These are phyloP conservation scores for Musca vetustissima DNA, from an alignment of 1,140 invertebrate species.

Conservation along the genomic window DNA sequence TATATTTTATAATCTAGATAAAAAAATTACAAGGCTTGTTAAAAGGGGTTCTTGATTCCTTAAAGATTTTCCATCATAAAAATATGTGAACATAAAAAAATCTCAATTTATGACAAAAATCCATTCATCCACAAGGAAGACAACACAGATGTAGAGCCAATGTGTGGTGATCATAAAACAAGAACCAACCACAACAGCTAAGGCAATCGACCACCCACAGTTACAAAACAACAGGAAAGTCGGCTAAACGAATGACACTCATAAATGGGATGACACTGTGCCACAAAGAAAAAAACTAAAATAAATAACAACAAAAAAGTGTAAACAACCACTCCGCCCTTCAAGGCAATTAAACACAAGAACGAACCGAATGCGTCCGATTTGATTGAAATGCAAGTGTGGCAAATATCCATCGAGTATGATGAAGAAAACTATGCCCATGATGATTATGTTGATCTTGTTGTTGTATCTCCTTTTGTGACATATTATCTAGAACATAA, in stretches of 20 bases:
- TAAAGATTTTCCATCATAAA: slow-evolving; percentile 9
- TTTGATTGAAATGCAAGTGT: too few relatives aligned
- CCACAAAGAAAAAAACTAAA: background rate
- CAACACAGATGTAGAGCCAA: background rate
- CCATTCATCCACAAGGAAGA: background rate
- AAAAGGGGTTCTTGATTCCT: background rate
- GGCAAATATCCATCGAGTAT: too few relatives aligned
- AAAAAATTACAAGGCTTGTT: slow-evolving; percentile 1
- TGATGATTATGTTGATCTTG: background rate
- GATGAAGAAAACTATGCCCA: too few relatives aligned
- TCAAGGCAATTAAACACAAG: too few relatives aligned
- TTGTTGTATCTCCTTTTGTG: background rate
- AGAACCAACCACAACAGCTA: too few relatives aligned
- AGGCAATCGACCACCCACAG: slow-evolving; percentile 11
- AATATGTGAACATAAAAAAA: too few relatives aligned
- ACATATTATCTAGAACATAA: background rate
- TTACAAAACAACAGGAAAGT: background rate
- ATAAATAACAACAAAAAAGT: background rate
- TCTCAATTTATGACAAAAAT: slow-evolving; percentile 1
- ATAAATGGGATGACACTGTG: background rate
- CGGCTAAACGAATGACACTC: background rate
- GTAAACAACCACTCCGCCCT: too few relatives aligned
- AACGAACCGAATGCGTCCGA: too few relatives aligned
- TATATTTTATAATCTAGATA: slow-evolving; percentile 13
- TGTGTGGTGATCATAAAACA: background rate